Evolutionary conservation across 2,797 vertebrate species (phyloP), one percentile per base, ranked within the genome.

Genomic region (Pangasius mekongensis): DNA sequence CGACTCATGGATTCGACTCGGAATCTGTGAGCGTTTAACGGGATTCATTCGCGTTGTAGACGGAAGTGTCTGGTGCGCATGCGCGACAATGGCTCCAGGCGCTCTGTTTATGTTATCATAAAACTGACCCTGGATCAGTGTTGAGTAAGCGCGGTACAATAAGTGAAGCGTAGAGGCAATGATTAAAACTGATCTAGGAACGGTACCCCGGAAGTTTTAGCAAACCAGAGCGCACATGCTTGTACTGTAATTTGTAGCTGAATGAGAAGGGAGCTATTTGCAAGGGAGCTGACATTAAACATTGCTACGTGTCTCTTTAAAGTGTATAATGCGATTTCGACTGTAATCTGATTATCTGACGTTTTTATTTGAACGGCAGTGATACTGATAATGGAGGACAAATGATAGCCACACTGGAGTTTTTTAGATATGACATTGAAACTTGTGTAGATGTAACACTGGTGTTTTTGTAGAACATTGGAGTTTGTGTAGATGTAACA

Each of bases 61-160:
- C 62, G 82, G 82, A 84, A 91, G 85, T 84, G 60, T 18, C 2
- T 52, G 1, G 1, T 27, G 64, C 91, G 91, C 89, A 91, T 88
- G 88, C 85, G 60, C 83, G 9, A 1, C 13, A 56, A 27, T 27
- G 24, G 16, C 10, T 8, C 22, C 1, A 16, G 0, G 1, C 69
- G 33, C 13, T n/a, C 5, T 85, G 36, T 76, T 74, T 62, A 27
- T 14, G 13, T 1, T 20, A 9, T 2, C 33, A 27, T 18, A n/a
- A 24, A 27, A 20, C 86, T 62, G 90, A 49, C 54, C 27, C 30
- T 60, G 64, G 54, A 83, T 81, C 83, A 90, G 86, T 30, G 20
- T 8, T 56, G 10, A 62, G 2, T 39, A 10, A 13, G 16, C 7
- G 11, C 24, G 14, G 16, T 0, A 1, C 14, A 0, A 10, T 76